These are phyloP conservation scores for Psittacula echo DNA, from an alignment of 2,797 vertebrate species.

Conservation along the genomic window DNA sequence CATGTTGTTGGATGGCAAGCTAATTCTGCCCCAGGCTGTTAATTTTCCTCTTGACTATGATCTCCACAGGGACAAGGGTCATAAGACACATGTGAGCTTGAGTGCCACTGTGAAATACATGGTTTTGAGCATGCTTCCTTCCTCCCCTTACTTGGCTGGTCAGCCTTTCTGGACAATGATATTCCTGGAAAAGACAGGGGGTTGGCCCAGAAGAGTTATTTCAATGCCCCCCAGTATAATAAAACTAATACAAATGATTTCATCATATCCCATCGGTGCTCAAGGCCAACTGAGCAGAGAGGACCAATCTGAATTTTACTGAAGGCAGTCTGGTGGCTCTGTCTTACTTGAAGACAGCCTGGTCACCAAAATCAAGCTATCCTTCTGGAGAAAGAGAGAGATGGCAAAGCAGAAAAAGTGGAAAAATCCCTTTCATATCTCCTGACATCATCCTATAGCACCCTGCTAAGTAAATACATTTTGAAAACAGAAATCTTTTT, in stretches of 20 bases:
- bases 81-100: neutral
- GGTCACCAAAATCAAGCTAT: neutral
- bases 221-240: neutral
- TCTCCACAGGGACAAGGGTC: neutral
- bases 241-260: neutral
- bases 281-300: neutral
- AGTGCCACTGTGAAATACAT: neutral
- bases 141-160: neutral
- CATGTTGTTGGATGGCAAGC: neutral
- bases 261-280: neutral
- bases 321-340: neutral
- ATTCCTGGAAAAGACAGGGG: neutral
- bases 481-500: neutral
- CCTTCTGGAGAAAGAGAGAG: neutral
- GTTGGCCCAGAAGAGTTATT: neutral
- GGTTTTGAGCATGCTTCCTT: neutral
- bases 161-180: neutral
- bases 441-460: neutral
- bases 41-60: neutral
- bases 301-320: neutral
- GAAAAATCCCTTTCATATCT: neutral
- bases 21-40: neutral
- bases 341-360: neutral
- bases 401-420: neutral
- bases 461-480: neutral